Evolutionary conservation across 2,888 invertebrate genomes (phyloP).

Genomic region (Aspidapion aeneum): DNA sequence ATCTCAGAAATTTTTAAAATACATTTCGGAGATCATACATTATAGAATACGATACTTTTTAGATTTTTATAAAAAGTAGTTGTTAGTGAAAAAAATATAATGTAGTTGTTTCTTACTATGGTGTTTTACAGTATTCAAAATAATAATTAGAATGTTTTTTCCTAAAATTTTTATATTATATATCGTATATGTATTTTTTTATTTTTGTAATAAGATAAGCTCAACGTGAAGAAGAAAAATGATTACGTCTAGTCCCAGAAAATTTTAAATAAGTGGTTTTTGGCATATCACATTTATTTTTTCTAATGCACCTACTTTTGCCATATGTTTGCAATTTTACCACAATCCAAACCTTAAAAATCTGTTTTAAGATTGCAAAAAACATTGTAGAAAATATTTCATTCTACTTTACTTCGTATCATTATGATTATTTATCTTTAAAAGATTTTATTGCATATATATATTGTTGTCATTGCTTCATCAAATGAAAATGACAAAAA

Average conservation of each 20-base stretch:
- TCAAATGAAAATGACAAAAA: no score
- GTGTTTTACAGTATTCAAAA: conserved; percentile 50
- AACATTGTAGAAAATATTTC: no score
- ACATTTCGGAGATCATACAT: no score
- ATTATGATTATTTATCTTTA: no score
- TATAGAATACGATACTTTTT: conserved; percentile 31
- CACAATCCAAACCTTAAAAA: conserved; percentile 20
- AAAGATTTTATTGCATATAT: no score
- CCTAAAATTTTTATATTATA: conserved; percentile 47
- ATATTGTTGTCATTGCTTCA: no score
- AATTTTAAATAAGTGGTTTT: conserved; percentile 38
- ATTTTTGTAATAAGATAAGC: conserved; percentile 50
- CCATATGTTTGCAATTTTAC: neutral
- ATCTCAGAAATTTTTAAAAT: neutral
- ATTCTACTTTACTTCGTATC: no score
- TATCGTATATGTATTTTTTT: conserved; percentile 46
- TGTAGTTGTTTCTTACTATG: conserved; percentile 47
- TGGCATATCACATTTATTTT: conserved; percentile 45
- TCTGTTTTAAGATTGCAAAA: conserved; percentile 29
- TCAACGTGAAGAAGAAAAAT: conserved; percentile 16
- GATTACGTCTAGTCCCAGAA: conserved; percentile 47
- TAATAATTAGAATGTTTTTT: conserved; percentile 46
- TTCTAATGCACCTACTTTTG: no score
- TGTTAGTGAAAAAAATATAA: conserved; percentile 27
- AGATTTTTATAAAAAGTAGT: conserved; percentile 44